Evolutionary conservation across 2,113 vertebrate species (phyloP).

Genomic region (Lepisosteus osseus): DNA sequence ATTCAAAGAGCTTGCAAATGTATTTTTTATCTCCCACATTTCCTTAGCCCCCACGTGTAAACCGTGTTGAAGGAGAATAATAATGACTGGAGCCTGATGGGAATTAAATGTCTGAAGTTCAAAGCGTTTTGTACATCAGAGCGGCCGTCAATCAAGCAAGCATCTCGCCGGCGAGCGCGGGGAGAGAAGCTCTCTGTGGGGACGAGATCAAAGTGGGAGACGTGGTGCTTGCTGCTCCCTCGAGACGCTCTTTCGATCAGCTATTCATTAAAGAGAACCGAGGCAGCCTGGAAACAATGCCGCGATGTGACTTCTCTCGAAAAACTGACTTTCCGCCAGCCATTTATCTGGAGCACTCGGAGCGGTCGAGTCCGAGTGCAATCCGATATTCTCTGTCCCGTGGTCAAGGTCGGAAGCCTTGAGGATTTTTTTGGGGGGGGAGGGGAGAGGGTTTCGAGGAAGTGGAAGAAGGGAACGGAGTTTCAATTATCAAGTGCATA

Average conservation of each 20-base stretch:
- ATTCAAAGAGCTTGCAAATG: constrained; percentile 89
- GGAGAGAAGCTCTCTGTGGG: constrained; percentile 61
- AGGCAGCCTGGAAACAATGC: constrained; percentile 52
- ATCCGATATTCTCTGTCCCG: constrained; percentile 2
- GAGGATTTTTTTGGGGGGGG: not conserved
- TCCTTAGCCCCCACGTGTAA: constrained; percentile 81
- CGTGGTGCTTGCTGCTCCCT: constrained; percentile 69
- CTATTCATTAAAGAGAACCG: constrained; percentile 74
- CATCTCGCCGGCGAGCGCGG: constrained; percentile 59
- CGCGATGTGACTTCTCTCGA: constrained; percentile 39
- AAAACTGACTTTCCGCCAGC: constrained; percentile 42
- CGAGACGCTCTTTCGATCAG: constrained; percentile 69
- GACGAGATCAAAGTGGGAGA: constrained; percentile 79
- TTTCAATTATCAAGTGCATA: not conserved
- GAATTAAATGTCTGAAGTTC: constrained; percentile 90
- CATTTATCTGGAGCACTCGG: constrained; percentile 31
- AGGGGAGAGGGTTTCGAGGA: not conserved
- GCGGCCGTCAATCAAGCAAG: constrained; percentile 80
- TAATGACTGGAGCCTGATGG: constrained; percentile 86
- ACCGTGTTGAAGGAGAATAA: constrained; percentile 88
- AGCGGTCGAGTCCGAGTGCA: constrained; percentile 1
- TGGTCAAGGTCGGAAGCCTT: constrained; percentile 10
- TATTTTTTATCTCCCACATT: constrained; percentile 84
- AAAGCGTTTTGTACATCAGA: constrained; percentile 87
- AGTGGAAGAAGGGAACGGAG: not conserved